Evolutionary conservation across 2,888 invertebrate genomes (phyloP).

Genomic region (Athetis lepigone): DNA sequence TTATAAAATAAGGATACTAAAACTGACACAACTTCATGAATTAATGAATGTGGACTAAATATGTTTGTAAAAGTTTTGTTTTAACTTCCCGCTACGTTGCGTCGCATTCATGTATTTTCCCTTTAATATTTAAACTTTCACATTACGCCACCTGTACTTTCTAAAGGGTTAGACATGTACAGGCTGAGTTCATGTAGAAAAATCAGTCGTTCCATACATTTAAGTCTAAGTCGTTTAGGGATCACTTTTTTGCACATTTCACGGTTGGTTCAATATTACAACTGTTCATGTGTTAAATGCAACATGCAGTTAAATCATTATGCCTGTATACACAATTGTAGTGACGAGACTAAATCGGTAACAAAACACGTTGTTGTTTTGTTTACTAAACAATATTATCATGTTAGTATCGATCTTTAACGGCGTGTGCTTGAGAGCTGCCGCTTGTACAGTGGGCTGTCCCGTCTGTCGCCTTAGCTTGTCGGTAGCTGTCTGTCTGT

Average conservation of each 20-base stretch:
- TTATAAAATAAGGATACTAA: conserved; percentile 22
- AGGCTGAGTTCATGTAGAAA: neutral
- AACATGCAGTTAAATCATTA: too few relatives aligned
- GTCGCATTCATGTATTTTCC: neutral
- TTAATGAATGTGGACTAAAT: conserved; percentile 25
- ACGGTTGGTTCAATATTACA: neutral
- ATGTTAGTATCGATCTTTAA: conserved; percentile 39
- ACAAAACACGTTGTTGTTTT: too few relatives aligned
- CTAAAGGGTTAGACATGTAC: neutral
- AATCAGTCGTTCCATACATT: neutral
- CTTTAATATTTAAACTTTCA: conserved; percentile 16
- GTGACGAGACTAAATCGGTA: too few relatives aligned
- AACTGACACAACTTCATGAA: conserved; percentile 31
- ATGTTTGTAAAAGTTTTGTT: conserved; percentile 23
- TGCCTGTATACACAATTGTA: too few relatives aligned
- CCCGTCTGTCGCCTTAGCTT: conserved; percentile 36
- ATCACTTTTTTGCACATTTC: neutral
- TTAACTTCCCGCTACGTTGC: conserved; percentile 9
- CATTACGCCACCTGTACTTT: neutral
- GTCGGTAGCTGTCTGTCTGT: conserved; percentile 54
- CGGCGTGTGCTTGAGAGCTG: conserved; percentile 25
- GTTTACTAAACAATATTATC: too few relatives aligned
- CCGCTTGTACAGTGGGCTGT: conserved; percentile 32
- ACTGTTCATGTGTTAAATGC: neutral
- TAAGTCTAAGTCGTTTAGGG: too few relatives aligned